Base-by-base conservation (phyloP, 2,888 invertebrate species). In the Hirtodrosophila alboralis region DNA sequence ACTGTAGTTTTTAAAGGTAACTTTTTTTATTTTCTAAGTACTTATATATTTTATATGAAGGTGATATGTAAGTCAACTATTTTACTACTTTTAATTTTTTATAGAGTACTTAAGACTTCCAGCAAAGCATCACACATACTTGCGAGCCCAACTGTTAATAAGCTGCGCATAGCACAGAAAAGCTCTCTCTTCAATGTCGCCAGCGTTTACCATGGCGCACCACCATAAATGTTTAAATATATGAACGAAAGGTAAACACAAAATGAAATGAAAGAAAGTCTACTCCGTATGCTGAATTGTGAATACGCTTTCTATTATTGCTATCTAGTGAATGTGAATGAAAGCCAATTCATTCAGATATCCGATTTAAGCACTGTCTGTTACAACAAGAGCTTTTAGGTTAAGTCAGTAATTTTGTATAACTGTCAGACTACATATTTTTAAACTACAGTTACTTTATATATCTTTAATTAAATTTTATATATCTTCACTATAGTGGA, bases 61-160 rank as follows among this genome's bases (percentile, higher is more conserved):
- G 37, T 60, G 45, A 44, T 44, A 4, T 40, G 45, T 38, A 65
- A 65, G 26, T 57, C 43, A 48, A 23, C 31, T 21, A 44, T 18
- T 43, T 28, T 3, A 31, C n/a, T n/a, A n/a, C n/a, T 37, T 36
- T 10, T 2, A 41, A n/a, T 14, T 31, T 37, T 33, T 10, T 21
- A 18, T 21, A 30, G 16, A 12, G 26, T 18, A 49, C 45, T 60
- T 61, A 69, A 60, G 68, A 64, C 62, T 49, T 52, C 34, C 26
- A 45, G 41, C 5, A 75, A 63, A 70, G 75, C 65, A 63, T 65
- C 43, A 5, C 2, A 10, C 43, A n/a, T n/a, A 45, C 51, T 49
- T 53, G 38, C 26, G 57, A 57, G 66, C 62, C 65, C 38, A 37
- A 54, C 41, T 47, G 60, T 57, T 68, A 52, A 67, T 51, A 27